Evolutionary conservation across 2,888 invertebrate genomes (phyloP).

Genomic region (Oegoconia quadripuncta): DNA sequence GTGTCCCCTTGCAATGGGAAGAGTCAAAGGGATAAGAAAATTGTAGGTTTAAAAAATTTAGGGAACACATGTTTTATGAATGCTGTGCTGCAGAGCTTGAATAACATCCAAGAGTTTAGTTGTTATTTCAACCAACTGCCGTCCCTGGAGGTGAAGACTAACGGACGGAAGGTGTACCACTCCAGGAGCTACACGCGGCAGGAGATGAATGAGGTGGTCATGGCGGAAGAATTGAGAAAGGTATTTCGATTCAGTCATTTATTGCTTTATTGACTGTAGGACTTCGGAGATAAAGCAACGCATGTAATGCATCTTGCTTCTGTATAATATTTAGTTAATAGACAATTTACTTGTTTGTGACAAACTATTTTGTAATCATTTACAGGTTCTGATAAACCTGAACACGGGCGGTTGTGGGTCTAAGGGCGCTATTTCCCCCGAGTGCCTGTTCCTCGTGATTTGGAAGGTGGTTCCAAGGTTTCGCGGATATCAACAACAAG

Average conservation of each 20-base stretch:
- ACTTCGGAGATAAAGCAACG: too few species aligned
- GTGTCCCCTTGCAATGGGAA: conserved; percentile 61
- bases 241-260: conserved; percentile 29
- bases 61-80: conserved; percentile 94
- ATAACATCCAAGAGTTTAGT: conserved; percentile 91
- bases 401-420: conserved; percentile 82
- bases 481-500: conserved; percentile 91
- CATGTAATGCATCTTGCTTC: too few species aligned
- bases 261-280: too few species aligned
- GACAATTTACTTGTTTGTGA: too few species aligned
- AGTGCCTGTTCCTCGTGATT: conserved; percentile 88
- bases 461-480: conserved; percentile 92
- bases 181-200: conserved; percentile 81
- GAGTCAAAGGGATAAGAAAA: conserved; percentile 78
- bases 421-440: conserved; percentile 88
- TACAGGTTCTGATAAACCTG: conserved; percentile 83
- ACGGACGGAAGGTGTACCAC: conserved; percentile 80
- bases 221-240: conserved; percentile 90
- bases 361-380: conserved; percentile 35
- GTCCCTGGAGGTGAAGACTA: conserved; percentile 81
- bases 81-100: conserved; percentile 89
- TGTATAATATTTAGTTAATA: too few species aligned
- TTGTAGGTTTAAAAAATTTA: conserved; percentile 87
- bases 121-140: conserved; percentile 89
- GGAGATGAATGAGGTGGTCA: conserved; percentile 83